phyloP scores from a whole-genome alignment of 2,888 invertebrate genomes.

The Sipunculus nudus region DNA sequence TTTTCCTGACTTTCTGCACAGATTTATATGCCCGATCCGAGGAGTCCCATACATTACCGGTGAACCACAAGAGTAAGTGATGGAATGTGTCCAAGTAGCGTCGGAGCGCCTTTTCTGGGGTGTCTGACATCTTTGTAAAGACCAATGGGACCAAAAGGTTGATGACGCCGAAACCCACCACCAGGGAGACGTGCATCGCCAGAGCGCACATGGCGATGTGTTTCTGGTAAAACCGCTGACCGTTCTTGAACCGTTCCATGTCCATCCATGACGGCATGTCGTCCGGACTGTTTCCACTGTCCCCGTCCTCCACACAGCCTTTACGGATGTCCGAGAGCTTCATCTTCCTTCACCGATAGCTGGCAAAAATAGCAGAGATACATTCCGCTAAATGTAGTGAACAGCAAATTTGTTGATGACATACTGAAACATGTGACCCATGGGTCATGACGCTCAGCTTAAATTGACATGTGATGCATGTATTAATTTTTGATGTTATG shows the following conservation, averaged over 20 bases:
- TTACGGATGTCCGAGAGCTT: conserved; percentile 1
- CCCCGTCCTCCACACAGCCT: conserved; percentile 8
- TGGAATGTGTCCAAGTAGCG: conserved; percentile 82
- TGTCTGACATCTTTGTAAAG: conserved; percentile 78
- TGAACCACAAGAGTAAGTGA: conserved; percentile 83
- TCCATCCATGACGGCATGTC: conserved; percentile 67
- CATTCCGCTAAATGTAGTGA: too few relatives aligned
- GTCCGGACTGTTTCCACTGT: conserved; percentile 15
- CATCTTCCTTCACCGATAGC: too few relatives aligned
- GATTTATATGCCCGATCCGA: conserved; percentile 69
- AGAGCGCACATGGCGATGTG: conserved; percentile 77
- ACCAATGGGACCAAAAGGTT: conserved; percentile 78
- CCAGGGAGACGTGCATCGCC: conserved; percentile 80
- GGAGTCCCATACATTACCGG: conserved; percentile 72
- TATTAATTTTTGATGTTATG: too few relatives aligned
- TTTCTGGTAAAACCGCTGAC: conserved; percentile 77
- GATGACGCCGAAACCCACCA: conserved; percentile 79
- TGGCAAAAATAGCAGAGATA: too few relatives aligned
- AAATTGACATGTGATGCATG: too few relatives aligned
- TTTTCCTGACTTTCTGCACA: conserved; percentile 65
- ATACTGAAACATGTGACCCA: too few relatives aligned
- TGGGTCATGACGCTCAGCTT: too few relatives aligned
- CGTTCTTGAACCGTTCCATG: conserved; percentile 68
- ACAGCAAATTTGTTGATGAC: too few relatives aligned
- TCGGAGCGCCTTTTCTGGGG: conserved; percentile 75